A percentile compares a stretch with the other conserved stretches of the same genome.
phyloP scores from a whole-genome alignment of 2,113 vertebrate genomes.

The Gobio gobio region DNA sequence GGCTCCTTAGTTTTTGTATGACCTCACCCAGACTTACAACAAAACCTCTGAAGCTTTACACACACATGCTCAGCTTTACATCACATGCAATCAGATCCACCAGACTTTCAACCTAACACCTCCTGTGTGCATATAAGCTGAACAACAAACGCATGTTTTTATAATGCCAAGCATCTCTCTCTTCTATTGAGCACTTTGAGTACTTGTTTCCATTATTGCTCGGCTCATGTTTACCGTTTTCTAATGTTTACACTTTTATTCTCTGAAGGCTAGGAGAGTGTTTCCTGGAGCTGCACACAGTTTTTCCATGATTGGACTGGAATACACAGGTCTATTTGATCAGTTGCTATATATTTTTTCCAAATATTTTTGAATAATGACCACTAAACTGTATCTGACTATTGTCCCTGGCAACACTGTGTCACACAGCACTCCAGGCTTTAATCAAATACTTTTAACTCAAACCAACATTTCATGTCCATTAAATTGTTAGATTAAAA shows the following conservation, averaged over 20 bases:
- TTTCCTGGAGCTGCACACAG: background rate
- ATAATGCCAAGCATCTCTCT: background rate
- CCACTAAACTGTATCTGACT: background rate
- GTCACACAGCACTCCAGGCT: background rate
- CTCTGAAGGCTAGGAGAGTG: constrained; percentile 3
- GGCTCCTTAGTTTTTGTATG: background rate
- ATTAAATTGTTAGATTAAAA: background rate
- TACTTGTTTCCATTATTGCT: constrained; percentile 3
- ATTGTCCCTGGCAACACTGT: constrained; percentile 3
- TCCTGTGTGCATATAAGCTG: background rate
- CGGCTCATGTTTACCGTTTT: background rate
- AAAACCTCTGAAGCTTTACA: background rate
- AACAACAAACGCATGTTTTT: background rate
- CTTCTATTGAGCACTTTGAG: background rate
- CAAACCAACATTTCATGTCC: constrained; percentile 1
- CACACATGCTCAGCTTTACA: background rate
- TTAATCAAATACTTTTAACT: constrained; percentile 24
- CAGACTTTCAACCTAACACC: background rate
- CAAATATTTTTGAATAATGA: constrained; percentile 6
- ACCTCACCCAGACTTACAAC: constrained; percentile 1
- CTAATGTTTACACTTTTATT: constrained; percentile 4
- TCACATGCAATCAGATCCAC: background rate
- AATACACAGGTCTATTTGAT: constrained; percentile 1
- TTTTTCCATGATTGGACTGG: constrained; percentile 2
- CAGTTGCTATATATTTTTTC: background rate